Percentiles rank a stretch among this genome's conserved stretches.
Evolutionary conservation across 2,888 invertebrate genomes (phyloP).

Genomic region (Drosophila hamatofila): DNA sequence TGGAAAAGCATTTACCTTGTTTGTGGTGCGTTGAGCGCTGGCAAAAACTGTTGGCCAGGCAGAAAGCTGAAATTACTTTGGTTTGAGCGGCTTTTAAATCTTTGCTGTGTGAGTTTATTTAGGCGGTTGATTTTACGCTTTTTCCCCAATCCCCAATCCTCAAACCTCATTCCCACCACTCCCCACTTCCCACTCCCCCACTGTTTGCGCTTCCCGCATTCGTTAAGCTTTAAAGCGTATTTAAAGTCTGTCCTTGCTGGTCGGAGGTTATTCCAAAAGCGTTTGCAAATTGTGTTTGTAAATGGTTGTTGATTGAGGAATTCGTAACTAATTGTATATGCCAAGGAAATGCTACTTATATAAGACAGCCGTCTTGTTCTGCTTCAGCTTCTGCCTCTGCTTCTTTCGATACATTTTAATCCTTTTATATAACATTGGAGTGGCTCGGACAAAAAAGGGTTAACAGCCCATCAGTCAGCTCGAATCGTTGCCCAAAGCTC

Average conservation of each 20-base stretch:
- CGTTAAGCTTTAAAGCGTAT: constrained; percentile 40
- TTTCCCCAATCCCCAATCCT: constrained; percentile 6
- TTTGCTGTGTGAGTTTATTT: constrained; percentile 77
- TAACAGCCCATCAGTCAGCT: constrained; percentile 41
- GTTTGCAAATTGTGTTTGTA: constrained; percentile 10
- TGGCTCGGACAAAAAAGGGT: constrained; percentile 48
- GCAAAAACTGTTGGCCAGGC: constrained; percentile 71
- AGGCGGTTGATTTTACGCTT: constrained; percentile 58
- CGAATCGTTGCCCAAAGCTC: constrained; percentile 23
- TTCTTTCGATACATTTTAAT: constrained; percentile 16
- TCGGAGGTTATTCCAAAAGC: background rate
- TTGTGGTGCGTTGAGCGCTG: constrained; percentile 73
- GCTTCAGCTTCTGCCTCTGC: background rate
- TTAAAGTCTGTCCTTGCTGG: constrained; percentile 20
- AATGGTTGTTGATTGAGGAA: constrained; percentile 11
- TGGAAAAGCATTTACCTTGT: constrained; percentile 78
- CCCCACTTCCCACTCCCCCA: background rate
- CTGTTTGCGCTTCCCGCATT: background rate
- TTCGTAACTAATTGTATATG: constrained; percentile 15
- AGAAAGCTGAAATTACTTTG: constrained; percentile 71
- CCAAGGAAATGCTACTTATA: constrained; percentile 8
- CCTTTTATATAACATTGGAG: constrained; percentile 31
- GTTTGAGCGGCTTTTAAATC: constrained; percentile 82
- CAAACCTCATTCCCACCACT: too few relatives aligned
- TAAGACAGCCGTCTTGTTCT: background rate